Base-by-base conservation (phyloP, 2,113 vertebrate genomes). In the Sarotherodon lohbergeri region DNA sequence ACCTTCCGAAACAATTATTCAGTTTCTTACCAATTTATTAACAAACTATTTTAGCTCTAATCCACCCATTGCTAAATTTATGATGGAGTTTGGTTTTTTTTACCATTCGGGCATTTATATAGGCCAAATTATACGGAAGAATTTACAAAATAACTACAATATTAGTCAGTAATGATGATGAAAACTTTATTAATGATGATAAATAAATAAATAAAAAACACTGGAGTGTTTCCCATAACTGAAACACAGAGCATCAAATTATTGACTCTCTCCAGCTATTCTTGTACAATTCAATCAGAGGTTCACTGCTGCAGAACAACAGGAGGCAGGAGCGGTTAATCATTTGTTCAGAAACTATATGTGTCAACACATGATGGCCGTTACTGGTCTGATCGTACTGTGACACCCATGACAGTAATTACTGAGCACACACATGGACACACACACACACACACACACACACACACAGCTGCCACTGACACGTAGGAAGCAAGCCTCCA, bases 381-480 rank as follows among this genome's bases (percentile, higher is more conserved):
- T 79, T 91, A 73, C 88, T 41, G 83, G 83, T 91, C 91, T 90
- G 88, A 90, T 90, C 90, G 39, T 46, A 85, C 11, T 48, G 81
- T 81, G 86, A 88, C 81, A 86, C 52, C 39, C 48, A 66, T 36
- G 29, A 89, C 87, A 84, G 71, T 80, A 89, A 88, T 90, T 84
- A 86, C 82, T 55, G 41, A 86, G 50, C 76, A 78, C 83, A 89
- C 86, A 89, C 80, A 73, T 48, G 39, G 81, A 89, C 56, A 19
- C 59, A 63, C 59, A 34, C 54, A 59, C 22, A 73, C 81, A 89
- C 63, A 89, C 63, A 86, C 61, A 87, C 85, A 86, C 22, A 61
- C 59, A 22, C 52, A 54, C 52, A 63, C 96, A 97, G 93, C 94
- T 95, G 95, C 87, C 79, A 91, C 68, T 93, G 96, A 95, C 92